A percentile compares a stretch with the other conserved stretches of the same genome.
Evolutionary conservation across 1,140 invertebrate species (phyloP).

Genomic region (Drosophila elegans): DNA sequence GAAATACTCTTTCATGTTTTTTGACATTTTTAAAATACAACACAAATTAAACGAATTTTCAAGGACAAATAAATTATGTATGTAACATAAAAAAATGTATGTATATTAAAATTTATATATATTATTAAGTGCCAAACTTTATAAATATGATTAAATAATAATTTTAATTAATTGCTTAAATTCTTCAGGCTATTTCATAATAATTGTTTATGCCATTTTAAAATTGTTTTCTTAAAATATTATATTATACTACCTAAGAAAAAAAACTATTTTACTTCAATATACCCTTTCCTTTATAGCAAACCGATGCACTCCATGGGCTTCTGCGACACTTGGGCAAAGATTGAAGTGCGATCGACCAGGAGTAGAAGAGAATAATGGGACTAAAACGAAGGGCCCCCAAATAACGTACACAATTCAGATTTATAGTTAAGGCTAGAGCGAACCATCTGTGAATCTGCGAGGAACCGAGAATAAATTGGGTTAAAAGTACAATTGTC

Average conservation of each 20-base stretch:
- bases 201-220: no score
- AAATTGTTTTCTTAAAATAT: background rate
- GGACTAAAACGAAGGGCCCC: slow-evolving; percentile 15
- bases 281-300: slow-evolving; percentile 19
- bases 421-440: slow-evolving; percentile 72
- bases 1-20: slow-evolving; percentile 11
- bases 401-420: slow-evolving; percentile 64
- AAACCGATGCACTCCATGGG: slow-evolving; percentile 33
- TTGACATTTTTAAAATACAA: no score
- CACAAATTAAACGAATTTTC: no score
- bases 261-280: background rate
- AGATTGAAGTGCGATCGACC: slow-evolving; percentile 44
- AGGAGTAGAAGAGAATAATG: slow-evolving; percentile 2
- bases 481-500: slow-evolving; percentile 83
- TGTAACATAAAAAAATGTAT: no score
- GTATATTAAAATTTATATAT: no score
- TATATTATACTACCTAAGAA: background rate
- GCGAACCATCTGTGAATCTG: slow-evolving; percentile 44
- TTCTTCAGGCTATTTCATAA: no score
- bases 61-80: no score
- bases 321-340: slow-evolving; percentile 46
- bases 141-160: no score
- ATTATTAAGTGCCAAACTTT: no score
- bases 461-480: slow-evolving; percentile 61
- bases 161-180: no score